These are phyloP conservation scores for Andrena flavipes DNA, from an alignment of 2,888 invertebrate genomes.

Conservation along the genomic window DNA sequence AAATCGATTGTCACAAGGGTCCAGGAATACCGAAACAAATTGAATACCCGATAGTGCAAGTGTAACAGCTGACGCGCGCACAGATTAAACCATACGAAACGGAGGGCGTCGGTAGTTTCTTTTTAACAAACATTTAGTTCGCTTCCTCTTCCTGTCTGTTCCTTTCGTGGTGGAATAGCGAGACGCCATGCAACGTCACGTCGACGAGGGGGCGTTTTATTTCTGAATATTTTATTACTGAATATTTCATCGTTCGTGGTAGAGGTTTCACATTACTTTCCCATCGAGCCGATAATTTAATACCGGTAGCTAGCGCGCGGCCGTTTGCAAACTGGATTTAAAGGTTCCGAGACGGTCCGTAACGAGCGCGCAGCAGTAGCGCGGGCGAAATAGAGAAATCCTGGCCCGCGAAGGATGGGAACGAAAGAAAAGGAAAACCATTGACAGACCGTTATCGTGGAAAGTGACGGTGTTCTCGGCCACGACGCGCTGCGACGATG, in stretches of 20 bases:
- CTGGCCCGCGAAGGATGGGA: not conserved
- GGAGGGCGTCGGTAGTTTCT: not conserved
- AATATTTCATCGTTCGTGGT: constrained; percentile 33
- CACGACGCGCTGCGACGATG: constrained; percentile 17
- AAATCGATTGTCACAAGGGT: constrained; percentile 43
- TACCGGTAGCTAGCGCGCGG: constrained; percentile 5
- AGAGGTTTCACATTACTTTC: constrained; percentile 17
- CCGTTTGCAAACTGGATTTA: constrained; percentile 27
- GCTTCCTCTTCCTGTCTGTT: not conserved
- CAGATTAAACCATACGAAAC: constrained; percentile 18
- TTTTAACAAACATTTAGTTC: not conserved
- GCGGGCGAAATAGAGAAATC: constrained; percentile 21
- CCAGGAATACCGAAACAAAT: constrained; percentile 27
- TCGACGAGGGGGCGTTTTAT: constrained; percentile 9
- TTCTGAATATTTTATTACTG: not conserved
- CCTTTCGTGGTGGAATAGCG: constrained; percentile 16
- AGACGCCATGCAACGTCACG: constrained; percentile 5
- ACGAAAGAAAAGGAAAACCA: constrained; percentile 12
- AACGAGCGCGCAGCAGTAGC: constrained; percentile 25
- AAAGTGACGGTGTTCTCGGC: constrained; percentile 27
- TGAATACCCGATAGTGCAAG: constrained; percentile 16
- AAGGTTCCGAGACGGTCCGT: constrained; percentile 5
- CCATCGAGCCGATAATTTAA: constrained; percentile 23
- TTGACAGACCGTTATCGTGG: constrained; percentile 28
- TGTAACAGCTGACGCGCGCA: not conserved